Percentiles rank a stretch among this genome's conserved stretches.
These are phyloP conservation scores for Oryctolagus cuniculus DNA, from an alignment of 2,113 vertebrate species.

Conservation along the genomic window DNA sequence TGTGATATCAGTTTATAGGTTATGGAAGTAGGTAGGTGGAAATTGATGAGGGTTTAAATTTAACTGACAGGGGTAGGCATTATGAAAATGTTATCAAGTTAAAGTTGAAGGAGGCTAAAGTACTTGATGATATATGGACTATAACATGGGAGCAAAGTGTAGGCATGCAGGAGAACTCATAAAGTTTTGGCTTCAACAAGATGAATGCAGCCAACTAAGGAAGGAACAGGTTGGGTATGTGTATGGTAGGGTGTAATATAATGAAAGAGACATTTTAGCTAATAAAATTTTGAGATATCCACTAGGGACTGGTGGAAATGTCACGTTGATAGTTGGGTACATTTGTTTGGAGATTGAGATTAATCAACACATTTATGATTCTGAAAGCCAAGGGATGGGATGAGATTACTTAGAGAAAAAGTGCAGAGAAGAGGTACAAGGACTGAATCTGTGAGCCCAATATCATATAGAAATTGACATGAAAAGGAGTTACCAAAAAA, in stretches of 20 bases:
- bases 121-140: background rate
- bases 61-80: background rate
- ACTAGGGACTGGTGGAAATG: background rate
- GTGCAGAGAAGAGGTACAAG: background rate
- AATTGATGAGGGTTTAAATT: background rate
- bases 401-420: background rate
- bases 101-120: background rate
- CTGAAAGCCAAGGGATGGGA: background rate
- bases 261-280: background rate
- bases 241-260: background rate
- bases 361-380: background rate
- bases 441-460: background rate
- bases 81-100: conserved; percentile 35
- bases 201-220: background rate
- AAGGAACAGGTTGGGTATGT: background rate
- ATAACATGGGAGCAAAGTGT: background rate
- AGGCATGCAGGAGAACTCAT: background rate
- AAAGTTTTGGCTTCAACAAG: background rate
- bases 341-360: background rate
- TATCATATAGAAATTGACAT: background rate
- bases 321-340: background rate
- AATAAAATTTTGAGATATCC: background rate
- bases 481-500: background rate
- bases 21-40: background rate
- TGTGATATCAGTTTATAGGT: background rate